Conservation (phyloP, 2,888 invertebrate genomes). For the Cryptosula pallasiana region DNA sequence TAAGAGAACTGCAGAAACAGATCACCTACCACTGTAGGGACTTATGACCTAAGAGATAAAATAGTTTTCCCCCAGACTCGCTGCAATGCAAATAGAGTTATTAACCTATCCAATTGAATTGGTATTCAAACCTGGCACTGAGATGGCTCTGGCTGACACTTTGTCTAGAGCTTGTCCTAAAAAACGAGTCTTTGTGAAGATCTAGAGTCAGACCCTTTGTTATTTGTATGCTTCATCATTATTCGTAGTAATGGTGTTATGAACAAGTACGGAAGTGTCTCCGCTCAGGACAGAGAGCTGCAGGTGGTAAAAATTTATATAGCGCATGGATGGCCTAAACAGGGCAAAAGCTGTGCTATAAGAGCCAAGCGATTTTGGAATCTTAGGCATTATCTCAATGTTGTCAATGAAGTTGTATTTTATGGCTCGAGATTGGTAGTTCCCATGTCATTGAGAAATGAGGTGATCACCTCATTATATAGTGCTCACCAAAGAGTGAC, state of each 20-base stretch:
- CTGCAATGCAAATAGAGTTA: neutral
- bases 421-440: neutral
- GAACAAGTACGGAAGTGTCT: neutral
- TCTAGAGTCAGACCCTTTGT: neutral
- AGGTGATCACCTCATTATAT: neutral
- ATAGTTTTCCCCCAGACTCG: neutral
- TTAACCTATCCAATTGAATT: neutral
- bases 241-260: neutral
- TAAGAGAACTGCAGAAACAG: neutral
- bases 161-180: neutral
- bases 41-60: neutral
- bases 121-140: neutral
- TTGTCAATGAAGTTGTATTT: neutral
- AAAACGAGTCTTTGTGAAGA: neutral
- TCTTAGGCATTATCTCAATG: neutral
- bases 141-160: neutral
- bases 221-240: neutral
- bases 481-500: neutral
- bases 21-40: neutral
- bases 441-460: neutral
- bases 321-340: neutral
- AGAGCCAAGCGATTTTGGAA: neutral
- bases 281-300: neutral
- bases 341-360: neutral
- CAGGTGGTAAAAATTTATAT: neutral